phyloP scores from a whole-genome alignment of 2,888 invertebrate species.

The Nysson spinosus region DNA sequence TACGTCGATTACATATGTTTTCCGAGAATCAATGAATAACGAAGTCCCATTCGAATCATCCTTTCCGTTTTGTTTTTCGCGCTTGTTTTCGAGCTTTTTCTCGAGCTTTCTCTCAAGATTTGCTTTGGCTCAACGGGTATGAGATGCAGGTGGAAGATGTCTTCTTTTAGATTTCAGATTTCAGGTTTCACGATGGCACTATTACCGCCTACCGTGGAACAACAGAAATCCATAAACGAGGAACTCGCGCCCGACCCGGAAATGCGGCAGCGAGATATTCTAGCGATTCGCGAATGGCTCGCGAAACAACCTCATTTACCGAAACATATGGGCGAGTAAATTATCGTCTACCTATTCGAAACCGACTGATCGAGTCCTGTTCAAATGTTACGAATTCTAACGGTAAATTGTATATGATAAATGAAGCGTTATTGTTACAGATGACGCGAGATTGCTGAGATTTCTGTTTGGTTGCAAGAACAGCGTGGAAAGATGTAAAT shows the following conservation, averaged over 20 bases:
- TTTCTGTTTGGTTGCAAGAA: slow-evolving; percentile 76
- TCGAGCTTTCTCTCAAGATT: too few relatives aligned
- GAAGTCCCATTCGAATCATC: not conserved
- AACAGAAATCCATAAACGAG: slow-evolving; percentile 71
- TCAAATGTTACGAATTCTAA: too few relatives aligned
- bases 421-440: slow-evolving; percentile 56
- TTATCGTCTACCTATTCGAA: not conserved
- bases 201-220: slow-evolving; percentile 71
- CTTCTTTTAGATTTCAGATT: too few relatives aligned
- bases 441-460: slow-evolving; percentile 71
- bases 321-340: slow-evolving; percentile 70
- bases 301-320: slow-evolving; percentile 75
- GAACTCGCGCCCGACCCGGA: slow-evolving; percentile 71
- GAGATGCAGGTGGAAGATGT: too few relatives aligned
- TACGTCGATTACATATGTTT: not conserved
- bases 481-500: slow-evolving; percentile 74
- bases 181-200: slow-evolving; percentile 65
- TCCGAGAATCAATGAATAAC: not conserved
- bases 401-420: too few relatives aligned
- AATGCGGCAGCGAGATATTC: slow-evolving; percentile 70
- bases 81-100: not conserved
- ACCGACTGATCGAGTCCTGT: too few relatives aligned
- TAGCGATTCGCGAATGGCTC: slow-evolving; percentile 72
- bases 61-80: too few relatives aligned
- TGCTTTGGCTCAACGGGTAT: too few relatives aligned